These are phyloP conservation scores for Dipus sagitta DNA, from an alignment of 2,797 vertebrate genomes.

Conservation along the genomic window DNA sequence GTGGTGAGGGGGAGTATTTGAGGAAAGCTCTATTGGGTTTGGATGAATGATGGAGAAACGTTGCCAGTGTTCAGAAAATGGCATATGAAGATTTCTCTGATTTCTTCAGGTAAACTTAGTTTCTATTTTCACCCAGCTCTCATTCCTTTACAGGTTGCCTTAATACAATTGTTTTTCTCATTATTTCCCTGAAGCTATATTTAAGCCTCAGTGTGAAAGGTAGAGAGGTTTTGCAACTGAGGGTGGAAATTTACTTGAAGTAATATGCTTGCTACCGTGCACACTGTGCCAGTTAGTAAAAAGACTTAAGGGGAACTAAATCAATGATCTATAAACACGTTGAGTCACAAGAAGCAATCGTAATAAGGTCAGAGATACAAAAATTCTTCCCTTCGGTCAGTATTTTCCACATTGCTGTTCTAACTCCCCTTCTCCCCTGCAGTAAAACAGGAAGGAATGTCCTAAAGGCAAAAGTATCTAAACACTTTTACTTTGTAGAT, in stretches of 20 bases:
- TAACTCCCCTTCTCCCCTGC: not conserved
- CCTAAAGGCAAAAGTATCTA: conserved; percentile 13
- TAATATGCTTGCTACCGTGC: not conserved
- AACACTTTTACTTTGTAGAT: not conserved
- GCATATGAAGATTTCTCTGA: not conserved
- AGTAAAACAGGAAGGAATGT: conserved; percentile 47
- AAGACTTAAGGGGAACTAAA: conserved; percentile 3
- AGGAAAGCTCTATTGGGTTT: conserved; percentile 41
- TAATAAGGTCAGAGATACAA: conserved; percentile 13
- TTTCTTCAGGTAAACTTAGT: conserved; percentile 60
- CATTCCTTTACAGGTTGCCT: conserved; percentile 53
- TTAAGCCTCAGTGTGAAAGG: conserved; percentile 33
- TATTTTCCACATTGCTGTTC: conserved; percentile 38
- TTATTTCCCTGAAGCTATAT: conserved; percentile 17
- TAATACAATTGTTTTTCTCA: conserved; percentile 17
- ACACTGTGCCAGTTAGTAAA: not conserved
- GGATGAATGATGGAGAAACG: not conserved
- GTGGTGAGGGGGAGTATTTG: not conserved
- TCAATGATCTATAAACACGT: conserved; percentile 11
- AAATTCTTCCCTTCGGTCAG: not conserved
- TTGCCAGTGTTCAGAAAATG: not conserved
- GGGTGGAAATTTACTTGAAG: conserved; percentile 55
- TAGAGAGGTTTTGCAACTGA: conserved; percentile 20
- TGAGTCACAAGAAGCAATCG: not conserved
- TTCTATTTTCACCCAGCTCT: conserved; percentile 37